Evolutionary conservation across 2,797 vertebrate species (phyloP).

Genomic region (Chiropotes sagulatus): DNA sequence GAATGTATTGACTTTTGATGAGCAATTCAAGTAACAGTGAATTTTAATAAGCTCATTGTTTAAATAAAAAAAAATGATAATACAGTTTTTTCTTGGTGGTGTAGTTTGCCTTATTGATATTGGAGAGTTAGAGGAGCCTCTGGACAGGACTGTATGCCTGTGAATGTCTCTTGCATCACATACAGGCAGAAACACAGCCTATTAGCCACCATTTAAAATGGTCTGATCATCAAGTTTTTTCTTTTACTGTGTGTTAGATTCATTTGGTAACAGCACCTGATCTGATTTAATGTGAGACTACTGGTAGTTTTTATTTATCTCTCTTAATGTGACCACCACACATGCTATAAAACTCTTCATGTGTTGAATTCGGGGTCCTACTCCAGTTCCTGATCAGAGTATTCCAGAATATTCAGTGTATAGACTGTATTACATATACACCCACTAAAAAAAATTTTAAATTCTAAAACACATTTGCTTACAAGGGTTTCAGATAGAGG

Average conservation of each 20-base stretch:
- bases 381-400: accelerated
- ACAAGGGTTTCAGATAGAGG: neutral
- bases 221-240: neutral
- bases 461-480: neutral
- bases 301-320: neutral
- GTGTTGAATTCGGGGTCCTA: neutral
- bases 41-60: no score
- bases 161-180: neutral
- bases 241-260: neutral
- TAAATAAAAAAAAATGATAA: no score
- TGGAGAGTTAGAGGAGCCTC: accelerated
- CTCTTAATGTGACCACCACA: neutral
- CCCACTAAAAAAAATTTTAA: neutral
- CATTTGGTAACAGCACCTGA: neutral
- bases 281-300: neutral
- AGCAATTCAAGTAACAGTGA: neutral
- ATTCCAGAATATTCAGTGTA: neutral
- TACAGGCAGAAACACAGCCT: no score
- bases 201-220: neutral
- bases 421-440: no score
- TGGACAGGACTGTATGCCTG: neutral
- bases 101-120: neutral
- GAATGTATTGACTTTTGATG: neutral
- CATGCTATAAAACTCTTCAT: neutral
- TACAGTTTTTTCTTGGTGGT: neutral